Conservation (phyloP, 1,140 invertebrate species). For the Eupristina koningsbergeri region DNA sequence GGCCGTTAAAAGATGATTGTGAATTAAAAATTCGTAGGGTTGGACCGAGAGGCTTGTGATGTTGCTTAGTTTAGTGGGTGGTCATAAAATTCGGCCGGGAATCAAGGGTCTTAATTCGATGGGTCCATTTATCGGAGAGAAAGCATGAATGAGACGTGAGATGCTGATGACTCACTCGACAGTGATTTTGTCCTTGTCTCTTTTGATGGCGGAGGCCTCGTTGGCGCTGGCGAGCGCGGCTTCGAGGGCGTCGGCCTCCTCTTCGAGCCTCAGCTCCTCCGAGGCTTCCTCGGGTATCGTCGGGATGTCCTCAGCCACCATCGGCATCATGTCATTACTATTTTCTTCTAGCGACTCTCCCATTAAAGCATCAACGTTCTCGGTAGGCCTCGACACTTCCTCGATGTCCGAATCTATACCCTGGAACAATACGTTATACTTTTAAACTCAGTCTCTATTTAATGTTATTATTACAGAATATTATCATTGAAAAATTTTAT, state of each 20-base stretch:
- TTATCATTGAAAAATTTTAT: too few relatives aligned
- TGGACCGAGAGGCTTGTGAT: too few relatives aligned
- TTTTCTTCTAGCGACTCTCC: constrained; percentile 63
- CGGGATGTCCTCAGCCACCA: constrained; percentile 66
- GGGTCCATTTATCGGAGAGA: neutral
- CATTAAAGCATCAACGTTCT: constrained; percentile 65
- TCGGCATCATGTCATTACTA: constrained; percentile 63
- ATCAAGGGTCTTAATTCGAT: neutral
- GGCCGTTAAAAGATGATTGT: too few relatives aligned
- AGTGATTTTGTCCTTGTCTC: constrained; percentile 48
- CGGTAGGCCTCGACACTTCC: constrained; percentile 78
- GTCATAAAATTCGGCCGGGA: too few relatives aligned
- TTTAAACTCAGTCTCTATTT: neutral
- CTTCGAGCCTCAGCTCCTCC: constrained; percentile 68
- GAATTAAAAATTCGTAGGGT: too few relatives aligned
- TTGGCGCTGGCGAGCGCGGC: constrained; percentile 56
- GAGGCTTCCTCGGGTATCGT: constrained; percentile 71
- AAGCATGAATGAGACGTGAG: neutral
- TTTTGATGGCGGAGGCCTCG: constrained; percentile 48
- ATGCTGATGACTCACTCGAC: constrained; percentile 40
- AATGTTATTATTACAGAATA: too few relatives aligned
- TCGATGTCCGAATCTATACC: constrained; percentile 91
- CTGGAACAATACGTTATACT: constrained; percentile 62
- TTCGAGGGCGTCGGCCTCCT: constrained; percentile 64
- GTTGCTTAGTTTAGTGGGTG: too few relatives aligned